Percentiles rank a stretch among this genome's conserved stretches.
Conservation (phyloP, 2,888 invertebrate genomes). For the Arctia plantaginis region DNA sequence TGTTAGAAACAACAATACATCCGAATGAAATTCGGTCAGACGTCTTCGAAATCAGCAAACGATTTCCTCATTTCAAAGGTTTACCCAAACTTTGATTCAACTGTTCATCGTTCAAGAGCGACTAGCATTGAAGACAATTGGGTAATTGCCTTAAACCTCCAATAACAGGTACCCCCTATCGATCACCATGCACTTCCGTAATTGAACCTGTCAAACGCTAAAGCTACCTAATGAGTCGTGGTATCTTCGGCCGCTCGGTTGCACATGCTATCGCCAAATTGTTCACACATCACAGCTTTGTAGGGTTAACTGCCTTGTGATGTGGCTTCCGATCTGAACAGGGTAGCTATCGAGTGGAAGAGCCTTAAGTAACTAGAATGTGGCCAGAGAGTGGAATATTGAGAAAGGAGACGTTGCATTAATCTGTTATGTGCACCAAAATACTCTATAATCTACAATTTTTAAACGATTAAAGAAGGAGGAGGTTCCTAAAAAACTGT, state of each 20-base stretch:
- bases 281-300: slow-evolving; percentile 48
- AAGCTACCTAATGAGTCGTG: slow-evolving; percentile 55
- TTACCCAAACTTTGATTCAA: background rate
- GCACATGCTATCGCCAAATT: slow-evolving; percentile 56
- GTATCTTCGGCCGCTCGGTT: slow-evolving; percentile 55
- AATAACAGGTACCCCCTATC: slow-evolving; percentile 18
- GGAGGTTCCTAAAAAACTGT: no score
- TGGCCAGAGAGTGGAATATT: background rate
- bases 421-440: no score
- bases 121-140: slow-evolving; percentile 12
- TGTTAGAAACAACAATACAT: background rate
- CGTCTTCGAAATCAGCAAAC: background rate
- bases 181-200: slow-evolving; percentile 46
- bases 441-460: no score
- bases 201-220: slow-evolving; percentile 43
- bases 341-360: slow-evolving; percentile 12
- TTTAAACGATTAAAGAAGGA: no score
- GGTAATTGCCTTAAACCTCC: slow-evolving; percentile 2
- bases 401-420: no score
- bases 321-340: slow-evolving; percentile 45
- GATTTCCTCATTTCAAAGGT: background rate
- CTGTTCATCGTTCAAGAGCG: background rate
- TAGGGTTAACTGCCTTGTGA: slow-evolving; percentile 45
- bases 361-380: background rate
- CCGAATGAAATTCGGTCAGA: background rate